Conservation (phyloP, 2,888 invertebrate genomes). For the Pyrochroa serraticornis region DNA sequence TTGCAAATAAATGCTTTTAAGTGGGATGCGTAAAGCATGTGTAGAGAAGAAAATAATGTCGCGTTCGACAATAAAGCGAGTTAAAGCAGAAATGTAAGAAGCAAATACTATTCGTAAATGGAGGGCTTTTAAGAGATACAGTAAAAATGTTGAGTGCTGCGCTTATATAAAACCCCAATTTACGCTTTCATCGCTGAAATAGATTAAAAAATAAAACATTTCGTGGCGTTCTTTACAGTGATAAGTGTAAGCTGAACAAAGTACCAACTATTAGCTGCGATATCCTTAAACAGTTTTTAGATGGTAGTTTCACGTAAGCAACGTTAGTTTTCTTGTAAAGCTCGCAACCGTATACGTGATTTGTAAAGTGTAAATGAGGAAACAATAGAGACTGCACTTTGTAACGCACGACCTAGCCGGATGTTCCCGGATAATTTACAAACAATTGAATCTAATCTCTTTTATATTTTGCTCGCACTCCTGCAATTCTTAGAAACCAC, state of each 20-base stretch:
- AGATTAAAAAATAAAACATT: slow-evolving; percentile 23
- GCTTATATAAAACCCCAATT: slow-evolving; percentile 24
- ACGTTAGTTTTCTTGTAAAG: no score
- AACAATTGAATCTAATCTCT: neutral
- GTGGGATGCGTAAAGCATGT: slow-evolving; percentile 1
- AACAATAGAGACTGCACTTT: neutral
- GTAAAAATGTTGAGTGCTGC: slow-evolving; percentile 28
- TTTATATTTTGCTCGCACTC: neutral
- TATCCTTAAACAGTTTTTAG: no score
- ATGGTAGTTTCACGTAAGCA: no score
- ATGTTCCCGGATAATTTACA: slow-evolving; percentile 1
- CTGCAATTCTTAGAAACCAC: neutral
- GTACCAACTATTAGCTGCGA: no score
- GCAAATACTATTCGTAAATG: slow-evolving; percentile 24
- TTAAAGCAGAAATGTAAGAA: slow-evolving; percentile 23
- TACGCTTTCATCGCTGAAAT: slow-evolving; percentile 20
- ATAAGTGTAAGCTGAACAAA: no score
- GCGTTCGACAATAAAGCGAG: slow-evolving; percentile 20
- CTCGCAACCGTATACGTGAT: neutral
- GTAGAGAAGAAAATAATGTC: slow-evolving; percentile 15
- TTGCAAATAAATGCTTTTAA: no score
- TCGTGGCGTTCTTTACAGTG: slow-evolving; percentile 4
- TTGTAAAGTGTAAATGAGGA: slow-evolving; percentile 5
- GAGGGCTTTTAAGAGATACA: slow-evolving; percentile 28
- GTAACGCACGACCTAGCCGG: neutral